Percentiles rank a stretch among this genome's conserved stretches.
These are phyloP conservation scores for Eupelmus urozonus DNA, from an alignment of 2,888 invertebrate species.

Conservation along the genomic window DNA sequence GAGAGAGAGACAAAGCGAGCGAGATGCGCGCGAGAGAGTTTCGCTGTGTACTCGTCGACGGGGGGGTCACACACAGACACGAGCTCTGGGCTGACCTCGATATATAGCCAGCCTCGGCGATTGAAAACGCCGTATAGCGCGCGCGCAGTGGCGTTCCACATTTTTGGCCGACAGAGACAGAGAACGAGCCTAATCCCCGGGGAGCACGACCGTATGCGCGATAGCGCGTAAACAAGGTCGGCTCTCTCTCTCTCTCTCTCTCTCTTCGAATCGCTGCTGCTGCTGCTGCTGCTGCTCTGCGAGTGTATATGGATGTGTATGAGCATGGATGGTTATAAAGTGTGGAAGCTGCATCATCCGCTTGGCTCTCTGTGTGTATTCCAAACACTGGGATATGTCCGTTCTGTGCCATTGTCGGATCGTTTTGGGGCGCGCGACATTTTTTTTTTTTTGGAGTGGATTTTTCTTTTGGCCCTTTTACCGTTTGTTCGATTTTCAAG, in stretches of 20 bases:
- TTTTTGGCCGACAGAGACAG: constrained; percentile 27
- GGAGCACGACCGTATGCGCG: constrained; percentile 12
- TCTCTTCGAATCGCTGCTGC: background rate
- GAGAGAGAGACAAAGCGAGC: constrained; percentile 12
- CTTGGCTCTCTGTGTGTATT: too few relatives aligned
- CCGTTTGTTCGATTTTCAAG: background rate
- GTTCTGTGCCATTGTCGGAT: constrained; percentile 11
- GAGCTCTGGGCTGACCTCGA: too few relatives aligned
- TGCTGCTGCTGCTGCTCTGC: background rate
- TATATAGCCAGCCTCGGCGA: constrained; percentile 14
- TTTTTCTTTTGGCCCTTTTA: background rate
- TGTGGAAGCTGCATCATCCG: too few relatives aligned
- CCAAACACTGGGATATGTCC: too few relatives aligned
- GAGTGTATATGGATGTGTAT: too few relatives aligned
- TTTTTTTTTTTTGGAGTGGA: background rate
- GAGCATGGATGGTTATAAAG: too few relatives aligned
- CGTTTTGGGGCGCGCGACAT: background rate
- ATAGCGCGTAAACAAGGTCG: constrained; percentile 42
- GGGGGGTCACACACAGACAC: too few relatives aligned
- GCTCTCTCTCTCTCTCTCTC: background rate
- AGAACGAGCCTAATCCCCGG: constrained; percentile 39
- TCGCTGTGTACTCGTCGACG: too few relatives aligned
- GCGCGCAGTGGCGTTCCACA: constrained; percentile 22
- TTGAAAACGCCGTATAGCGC: constrained; percentile 30
- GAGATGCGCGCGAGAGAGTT: background rate